phyloP scores from a whole-genome alignment of 2,797 vertebrate genomes.

The Sphaeramia orbicularis region DNA sequence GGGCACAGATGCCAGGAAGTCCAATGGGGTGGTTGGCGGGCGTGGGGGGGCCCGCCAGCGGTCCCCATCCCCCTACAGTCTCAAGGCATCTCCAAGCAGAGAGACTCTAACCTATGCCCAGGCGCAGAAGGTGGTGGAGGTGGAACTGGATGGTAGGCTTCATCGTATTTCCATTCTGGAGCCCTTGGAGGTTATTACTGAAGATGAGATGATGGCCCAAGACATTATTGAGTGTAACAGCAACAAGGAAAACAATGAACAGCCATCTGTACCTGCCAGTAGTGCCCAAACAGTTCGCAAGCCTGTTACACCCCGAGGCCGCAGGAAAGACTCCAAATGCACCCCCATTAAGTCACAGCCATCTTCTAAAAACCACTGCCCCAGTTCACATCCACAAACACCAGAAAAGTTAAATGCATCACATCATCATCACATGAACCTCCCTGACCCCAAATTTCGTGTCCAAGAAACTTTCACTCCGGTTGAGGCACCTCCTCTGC shows the following conservation, averaged over 20 bases:
- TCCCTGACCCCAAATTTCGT: constrained; percentile 92
- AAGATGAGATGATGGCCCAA: constrained; percentile 96
- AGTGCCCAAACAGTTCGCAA: constrained; percentile 84
- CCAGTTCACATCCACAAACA: constrained; percentile 66
- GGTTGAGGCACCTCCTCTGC: constrained; percentile 87
- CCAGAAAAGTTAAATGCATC: constrained; percentile 84
- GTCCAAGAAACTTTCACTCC: constrained; percentile 85
- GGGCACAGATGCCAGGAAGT: constrained; percentile 64
- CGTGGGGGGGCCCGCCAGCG: constrained; percentile 84
- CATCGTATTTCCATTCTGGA: constrained; percentile 96
- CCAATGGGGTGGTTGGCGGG: constrained; percentile 83
- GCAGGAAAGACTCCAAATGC: constrained; percentile 90
- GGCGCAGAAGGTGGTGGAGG: constrained; percentile 95
- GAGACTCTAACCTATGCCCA: constrained; percentile 95
- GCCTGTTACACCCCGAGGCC: constrained; percentile 85
- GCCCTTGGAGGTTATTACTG: constrained; percentile 93
- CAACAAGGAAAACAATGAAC: constrained; percentile 98
- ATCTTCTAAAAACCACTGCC: constrained; percentile 78
- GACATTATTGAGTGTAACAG: constrained; percentile 98
- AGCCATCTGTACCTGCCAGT: constrained; percentile 85
- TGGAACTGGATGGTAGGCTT: constrained; percentile 96
- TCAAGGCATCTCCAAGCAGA: constrained; percentile 90
- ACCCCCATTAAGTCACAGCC: constrained; percentile 81
- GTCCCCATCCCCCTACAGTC: constrained; percentile 93
- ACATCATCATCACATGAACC: constrained; percentile 65